Conservation (phyloP, 1,140 invertebrate species). For the Eciton burchellii region DNA sequence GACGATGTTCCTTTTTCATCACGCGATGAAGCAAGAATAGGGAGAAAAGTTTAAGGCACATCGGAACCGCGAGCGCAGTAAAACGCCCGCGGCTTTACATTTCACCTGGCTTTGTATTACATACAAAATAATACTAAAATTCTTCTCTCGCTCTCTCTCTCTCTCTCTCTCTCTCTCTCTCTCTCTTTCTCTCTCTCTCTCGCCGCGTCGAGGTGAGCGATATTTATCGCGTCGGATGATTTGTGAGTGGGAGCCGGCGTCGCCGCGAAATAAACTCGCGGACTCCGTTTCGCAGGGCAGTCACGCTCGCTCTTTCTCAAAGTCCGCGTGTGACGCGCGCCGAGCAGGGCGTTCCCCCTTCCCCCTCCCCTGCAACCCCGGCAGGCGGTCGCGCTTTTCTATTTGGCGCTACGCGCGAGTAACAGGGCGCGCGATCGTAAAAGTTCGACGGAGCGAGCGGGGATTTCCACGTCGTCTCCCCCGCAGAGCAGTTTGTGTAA, state of each 20-base stretch:
- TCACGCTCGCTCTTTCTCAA: conserved; percentile 55
- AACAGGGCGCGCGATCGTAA: conserved; percentile 43
- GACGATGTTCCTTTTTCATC: too few species aligned
- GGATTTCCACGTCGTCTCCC: conserved; percentile 47
- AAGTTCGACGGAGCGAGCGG: conserved; percentile 35
- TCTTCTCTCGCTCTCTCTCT: not conserved
- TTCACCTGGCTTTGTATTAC: too few species aligned
- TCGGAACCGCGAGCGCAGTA: too few species aligned
- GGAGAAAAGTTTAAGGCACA: too few species aligned
- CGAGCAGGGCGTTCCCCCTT: too few species aligned
- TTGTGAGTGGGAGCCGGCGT: conserved; percentile 31
- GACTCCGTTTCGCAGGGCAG: conserved; percentile 52
- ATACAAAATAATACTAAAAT: too few species aligned
- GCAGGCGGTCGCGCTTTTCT: conserved; percentile 40
- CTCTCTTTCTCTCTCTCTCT: not conserved
- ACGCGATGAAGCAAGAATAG: too few species aligned
- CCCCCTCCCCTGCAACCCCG: too few species aligned
- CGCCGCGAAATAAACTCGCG: conserved; percentile 47
- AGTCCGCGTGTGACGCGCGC: conserved; percentile 44
- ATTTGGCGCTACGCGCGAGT: conserved; percentile 36
- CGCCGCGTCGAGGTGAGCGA: not conserved
- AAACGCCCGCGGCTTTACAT: too few species aligned
- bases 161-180: not conserved
- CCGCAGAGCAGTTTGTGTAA: conserved; percentile 34
- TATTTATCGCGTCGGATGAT: conserved; percentile 58